Base-by-base conservation (phyloP, 2,797 vertebrate genomes). In the Poecilia wingei region DNA sequence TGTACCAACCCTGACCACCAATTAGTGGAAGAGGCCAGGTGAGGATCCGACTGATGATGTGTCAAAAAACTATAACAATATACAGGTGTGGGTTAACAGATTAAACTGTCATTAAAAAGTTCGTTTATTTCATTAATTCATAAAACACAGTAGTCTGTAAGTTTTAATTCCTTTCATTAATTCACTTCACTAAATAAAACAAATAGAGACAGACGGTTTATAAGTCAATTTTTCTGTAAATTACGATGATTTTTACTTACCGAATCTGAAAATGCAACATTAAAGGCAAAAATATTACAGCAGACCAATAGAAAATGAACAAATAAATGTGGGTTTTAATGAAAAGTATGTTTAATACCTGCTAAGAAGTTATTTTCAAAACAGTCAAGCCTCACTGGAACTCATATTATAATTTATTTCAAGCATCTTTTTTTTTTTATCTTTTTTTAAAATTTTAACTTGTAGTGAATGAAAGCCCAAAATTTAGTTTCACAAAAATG, bases 1-100 rank as follows among this genome's bases (percentile, higher is more conserved):
- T 96, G 95, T 85, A 90, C n/a, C 0, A 86, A 89, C 28, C 57
- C 84, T 1, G 72, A 88, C 57, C 74, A 83, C 1, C 80, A 78
- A 0, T 71, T 89, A 8, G 88, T 91, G 47, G 94, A 95, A 7
- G 86, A 94, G 74, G 94, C 95, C 81, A 92, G 95, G 95, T 94
- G 16, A 45, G 66, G 43, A 69, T n/a, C 39, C 84, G 89, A 61
- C n/a, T 77, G 16, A 80, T 20, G 80, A 3, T 18, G 59, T 31
- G 14, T 36, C 14, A 33, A 16, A 64, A 31, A 64, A 5, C 6
- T 3, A 59, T 36, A 36, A 1, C 39, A 22, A 3, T 66, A 22
- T 16, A 18, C 31, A 33, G 28, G 28, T 33, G 59, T 6, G 16
- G 59, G n/a, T 64, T 31, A 18, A 36, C 33, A 64, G 7, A 20